phyloP scores from a whole-genome alignment of 2,888 invertebrate genomes.

The Dicyrtomina minuta region DNA sequence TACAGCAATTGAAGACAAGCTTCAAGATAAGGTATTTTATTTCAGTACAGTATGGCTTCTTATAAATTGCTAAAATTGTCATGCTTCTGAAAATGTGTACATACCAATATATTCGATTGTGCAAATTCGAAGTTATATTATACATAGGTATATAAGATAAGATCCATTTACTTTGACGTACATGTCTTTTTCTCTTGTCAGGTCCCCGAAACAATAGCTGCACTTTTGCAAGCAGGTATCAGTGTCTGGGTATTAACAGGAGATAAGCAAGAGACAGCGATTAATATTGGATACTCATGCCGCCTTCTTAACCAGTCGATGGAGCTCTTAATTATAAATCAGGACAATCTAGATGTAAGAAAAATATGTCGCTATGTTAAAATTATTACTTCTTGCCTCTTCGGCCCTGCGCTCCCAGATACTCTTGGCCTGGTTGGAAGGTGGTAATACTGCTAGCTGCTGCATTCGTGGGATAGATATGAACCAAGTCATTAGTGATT shows the following conservation, averaged over 20 bases:
- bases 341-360: conserved; percentile 86
- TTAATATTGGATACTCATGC: conserved; percentile 97
- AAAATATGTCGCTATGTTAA: too few species aligned
- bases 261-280: conserved; percentile 99
- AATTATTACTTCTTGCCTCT: background rate
- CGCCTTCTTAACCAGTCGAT: conserved; percentile 79
- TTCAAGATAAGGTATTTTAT: conserved; percentile 69
- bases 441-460: too few species aligned
- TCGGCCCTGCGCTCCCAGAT: too few species aligned
- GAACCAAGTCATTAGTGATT: too few species aligned
- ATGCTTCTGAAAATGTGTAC: too few species aligned
- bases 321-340: conserved; percentile 85
- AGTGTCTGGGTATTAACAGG: conserved; percentile 95
- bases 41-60: too few species aligned
- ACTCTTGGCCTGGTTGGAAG: too few species aligned
- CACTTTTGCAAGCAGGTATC: conserved; percentile 88
- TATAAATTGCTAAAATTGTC: too few species aligned
- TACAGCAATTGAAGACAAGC: conserved; percentile 96
- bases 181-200: conserved; percentile 56
- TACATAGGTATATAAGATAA: too few species aligned
- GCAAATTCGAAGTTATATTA: too few species aligned
- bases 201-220: conserved; percentile 95
- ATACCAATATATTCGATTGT: too few species aligned
- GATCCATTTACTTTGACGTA: background rate
- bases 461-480: too few species aligned